These are phyloP conservation scores for Neosilurus hyrtlii DNA, from an alignment of 2,797 vertebrate species.

Conservation along the genomic window DNA sequence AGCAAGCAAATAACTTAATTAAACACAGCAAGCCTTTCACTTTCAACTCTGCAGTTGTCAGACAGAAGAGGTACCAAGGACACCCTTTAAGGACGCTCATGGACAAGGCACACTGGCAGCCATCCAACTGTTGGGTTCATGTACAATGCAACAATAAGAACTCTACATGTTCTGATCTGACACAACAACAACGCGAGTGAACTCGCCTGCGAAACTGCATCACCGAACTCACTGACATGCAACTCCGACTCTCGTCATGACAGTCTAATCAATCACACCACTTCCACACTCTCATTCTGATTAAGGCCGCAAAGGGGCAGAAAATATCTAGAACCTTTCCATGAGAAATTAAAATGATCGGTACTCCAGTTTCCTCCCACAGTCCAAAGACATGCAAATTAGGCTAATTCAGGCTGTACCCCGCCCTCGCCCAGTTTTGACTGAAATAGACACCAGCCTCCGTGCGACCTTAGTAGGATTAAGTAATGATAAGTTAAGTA, in stretches of 20 bases:
- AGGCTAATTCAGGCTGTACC: no score
- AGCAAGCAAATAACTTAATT: slow-evolving; percentile 78
- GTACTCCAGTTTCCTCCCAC: no score
- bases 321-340: no score
- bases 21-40: slow-evolving; percentile 64
- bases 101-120: slow-evolving; percentile 10
- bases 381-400: no score
- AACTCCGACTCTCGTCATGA: neutral
- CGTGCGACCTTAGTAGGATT: no score
- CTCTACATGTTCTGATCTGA: neutral
- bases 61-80: slow-evolving; percentile 30
- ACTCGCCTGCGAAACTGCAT: neutral
- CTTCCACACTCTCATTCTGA: neutral
- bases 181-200: neutral
- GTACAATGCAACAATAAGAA: neutral
- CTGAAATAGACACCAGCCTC: no score
- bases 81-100: slow-evolving; percentile 34
- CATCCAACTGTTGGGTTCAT: neutral
- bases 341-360: no score
- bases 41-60: slow-evolving; percentile 60
- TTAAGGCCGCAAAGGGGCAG: neutral
- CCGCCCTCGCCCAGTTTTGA: no score
- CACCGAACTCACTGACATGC: neutral
- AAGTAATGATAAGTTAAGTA: no score
- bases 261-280: neutral